These are phyloP conservation scores for Acanthurus tractus DNA, from an alignment of 2,797 vertebrate species.

Conservation along the genomic window DNA sequence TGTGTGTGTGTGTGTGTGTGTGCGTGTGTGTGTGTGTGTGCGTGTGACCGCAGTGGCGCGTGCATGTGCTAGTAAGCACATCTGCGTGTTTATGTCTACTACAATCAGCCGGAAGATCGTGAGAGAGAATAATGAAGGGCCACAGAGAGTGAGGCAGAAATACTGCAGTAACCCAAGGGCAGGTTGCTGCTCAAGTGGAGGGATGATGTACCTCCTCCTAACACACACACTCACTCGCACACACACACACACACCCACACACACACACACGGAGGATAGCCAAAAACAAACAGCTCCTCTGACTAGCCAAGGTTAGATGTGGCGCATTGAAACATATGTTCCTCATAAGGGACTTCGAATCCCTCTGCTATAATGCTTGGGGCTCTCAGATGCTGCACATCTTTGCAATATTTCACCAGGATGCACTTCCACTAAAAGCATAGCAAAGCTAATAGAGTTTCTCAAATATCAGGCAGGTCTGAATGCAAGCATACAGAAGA, in stretches of 20 bases:
- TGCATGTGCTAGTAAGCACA: constrained; percentile 32
- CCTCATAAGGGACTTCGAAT: constrained; percentile 35
- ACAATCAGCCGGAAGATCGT: constrained; percentile 45
- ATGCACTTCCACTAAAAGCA: constrained; percentile 26
- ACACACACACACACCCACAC: constrained; percentile 8
- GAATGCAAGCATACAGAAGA: constrained; percentile 13
- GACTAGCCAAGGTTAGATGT: constrained; percentile 51
- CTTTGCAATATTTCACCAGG: constrained; percentile 36
- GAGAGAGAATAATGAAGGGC: constrained; percentile 35
- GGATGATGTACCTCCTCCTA: constrained; percentile 34
- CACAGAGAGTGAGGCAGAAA: constrained; percentile 37
- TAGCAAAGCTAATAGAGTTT: constrained; percentile 30
- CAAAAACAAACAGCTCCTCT: constrained; percentile 43
- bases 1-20: constrained; percentile 7
- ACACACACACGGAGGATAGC: background rate
- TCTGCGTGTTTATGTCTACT: constrained; percentile 51
- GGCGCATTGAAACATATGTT: constrained; percentile 48
- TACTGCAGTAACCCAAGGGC: constrained; percentile 60
- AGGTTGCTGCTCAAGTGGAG: constrained; percentile 55
- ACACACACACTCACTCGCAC: constrained; percentile 28
- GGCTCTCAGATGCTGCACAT: constrained; percentile 27
- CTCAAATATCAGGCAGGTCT: constrained; percentile 21
- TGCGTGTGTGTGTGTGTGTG: constrained; percentile 21
- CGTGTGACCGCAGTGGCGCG: constrained; percentile 8
- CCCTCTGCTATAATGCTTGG: constrained; percentile 17